phyloP scores from a whole-genome alignment of 2,888 invertebrate genomes.

The Polydrusus pterygomalis region DNA sequence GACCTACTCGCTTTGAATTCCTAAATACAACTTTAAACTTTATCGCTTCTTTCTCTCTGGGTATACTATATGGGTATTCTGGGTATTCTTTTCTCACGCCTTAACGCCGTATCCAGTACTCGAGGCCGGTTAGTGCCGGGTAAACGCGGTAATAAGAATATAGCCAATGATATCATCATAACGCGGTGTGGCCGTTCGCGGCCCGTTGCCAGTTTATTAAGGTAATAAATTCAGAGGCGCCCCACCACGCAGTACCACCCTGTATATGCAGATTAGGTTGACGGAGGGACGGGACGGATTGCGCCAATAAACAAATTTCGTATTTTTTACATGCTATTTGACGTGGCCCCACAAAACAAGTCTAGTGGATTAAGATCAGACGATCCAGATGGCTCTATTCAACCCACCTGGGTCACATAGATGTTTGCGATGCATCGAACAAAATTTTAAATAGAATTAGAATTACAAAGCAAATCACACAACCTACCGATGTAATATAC shows the following conservation, averaged over 20 bases:
- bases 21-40: too few species aligned
- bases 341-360: too few species aligned
- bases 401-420: too few species aligned
- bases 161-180: constrained; percentile 16
- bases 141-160: constrained; percentile 25
- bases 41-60: too few species aligned
- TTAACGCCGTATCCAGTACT: constrained; percentile 16
- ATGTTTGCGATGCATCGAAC: too few species aligned
- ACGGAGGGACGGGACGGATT: neutral
- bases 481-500: too few species aligned
- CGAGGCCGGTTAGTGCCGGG: constrained; percentile 23
- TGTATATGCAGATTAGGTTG: constrained; percentile 48
- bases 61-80: neutral
- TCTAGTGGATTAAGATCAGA: too few species aligned
- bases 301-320: neutral
- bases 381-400: too few species aligned
- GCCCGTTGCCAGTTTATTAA: constrained; percentile 40
- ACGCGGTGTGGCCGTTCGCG: constrained; percentile 36
- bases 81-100: constrained; percentile 30
- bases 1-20: too few species aligned
- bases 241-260: constrained; percentile 46
- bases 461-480: too few species aligned
- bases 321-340: too few species aligned
- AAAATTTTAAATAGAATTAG: too few species aligned
- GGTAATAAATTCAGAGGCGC: constrained; percentile 46